These are phyloP conservation scores for Phrynocephalus versicolor DNA, from an alignment of 2,113 vertebrate species.

Conservation along the genomic window DNA sequence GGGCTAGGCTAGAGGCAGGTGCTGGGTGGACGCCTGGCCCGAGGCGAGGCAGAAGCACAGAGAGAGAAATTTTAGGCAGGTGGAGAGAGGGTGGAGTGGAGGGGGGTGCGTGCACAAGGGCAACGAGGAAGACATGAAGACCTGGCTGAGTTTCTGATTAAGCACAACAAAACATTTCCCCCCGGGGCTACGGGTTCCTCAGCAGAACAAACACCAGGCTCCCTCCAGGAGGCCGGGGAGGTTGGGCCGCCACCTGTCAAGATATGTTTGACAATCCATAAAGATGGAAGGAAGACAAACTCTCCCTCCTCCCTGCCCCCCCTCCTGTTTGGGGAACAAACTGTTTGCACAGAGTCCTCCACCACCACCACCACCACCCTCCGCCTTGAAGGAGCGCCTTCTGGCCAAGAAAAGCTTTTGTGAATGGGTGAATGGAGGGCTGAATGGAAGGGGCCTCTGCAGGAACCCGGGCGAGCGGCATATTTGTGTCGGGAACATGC, in stretches of 20 bases:
- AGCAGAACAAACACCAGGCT: slow-evolving; percentile 75
- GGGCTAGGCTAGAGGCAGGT: slow-evolving; percentile 80
- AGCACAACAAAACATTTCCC: slow-evolving; percentile 81
- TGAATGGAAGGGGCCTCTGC: slow-evolving; percentile 40
- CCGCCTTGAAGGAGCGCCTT: too few relatives aligned
- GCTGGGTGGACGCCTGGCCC: slow-evolving; percentile 73
- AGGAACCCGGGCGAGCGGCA: slow-evolving; percentile 42
- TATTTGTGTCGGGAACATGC: slow-evolving; percentile 48
- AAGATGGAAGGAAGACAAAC: slow-evolving; percentile 64
- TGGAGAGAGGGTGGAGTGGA: too few relatives aligned
- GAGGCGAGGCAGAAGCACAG: slow-evolving; percentile 66
- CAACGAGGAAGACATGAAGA: slow-evolving; percentile 68
- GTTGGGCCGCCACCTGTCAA: slow-evolving; percentile 79
- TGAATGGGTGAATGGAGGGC: slow-evolving; percentile 38
- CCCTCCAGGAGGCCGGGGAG: slow-evolving; percentile 64
- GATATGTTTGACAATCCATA: slow-evolving; percentile 76
- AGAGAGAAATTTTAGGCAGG: slow-evolving; percentile 41
- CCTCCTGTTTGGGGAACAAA: slow-evolving; percentile 63
- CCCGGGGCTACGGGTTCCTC: slow-evolving; percentile 80
- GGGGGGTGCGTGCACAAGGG: too few relatives aligned
- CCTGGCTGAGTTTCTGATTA: slow-evolving; percentile 82
- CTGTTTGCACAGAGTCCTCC: slow-evolving; percentile 77
- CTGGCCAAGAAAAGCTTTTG: slow-evolving; percentile 63
- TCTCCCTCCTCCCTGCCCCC: slow-evolving; percentile 37
- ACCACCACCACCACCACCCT: too few relatives aligned